Conservation (phyloP, 2,797 vertebrate species). For the Amblyraja radiata region DNA sequence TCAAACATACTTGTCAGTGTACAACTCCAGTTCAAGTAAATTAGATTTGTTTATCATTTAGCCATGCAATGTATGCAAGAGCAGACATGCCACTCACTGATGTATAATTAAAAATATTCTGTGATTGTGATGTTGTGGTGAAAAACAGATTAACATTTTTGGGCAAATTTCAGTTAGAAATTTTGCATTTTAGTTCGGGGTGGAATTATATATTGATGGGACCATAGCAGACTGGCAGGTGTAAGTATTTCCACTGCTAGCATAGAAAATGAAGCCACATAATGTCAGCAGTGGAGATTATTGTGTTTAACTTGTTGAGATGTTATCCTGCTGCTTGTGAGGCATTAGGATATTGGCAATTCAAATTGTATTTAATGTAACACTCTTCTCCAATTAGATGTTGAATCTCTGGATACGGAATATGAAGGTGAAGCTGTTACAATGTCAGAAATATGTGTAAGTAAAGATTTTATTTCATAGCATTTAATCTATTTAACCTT, state of each 20-base stretch:
- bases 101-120: background rate
- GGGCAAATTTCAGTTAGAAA: background rate
- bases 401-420: constrained; percentile 37
- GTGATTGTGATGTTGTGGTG: background rate
- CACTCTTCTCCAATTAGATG: constrained; percentile 18
- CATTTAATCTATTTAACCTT: background rate
- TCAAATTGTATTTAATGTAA: background rate
- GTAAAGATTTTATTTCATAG: constrained; percentile 32
- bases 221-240: background rate
- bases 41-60: background rate
- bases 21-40: background rate
- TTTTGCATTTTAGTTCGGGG: background rate
- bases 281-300: background rate
- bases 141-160: background rate
- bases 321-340: background rate
- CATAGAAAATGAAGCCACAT: background rate
- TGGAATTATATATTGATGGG: background rate
- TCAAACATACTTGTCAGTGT: background rate
- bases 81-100: background rate
- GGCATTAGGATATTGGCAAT: background rate
- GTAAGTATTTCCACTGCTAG: background rate
- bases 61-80: background rate
- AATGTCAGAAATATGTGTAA: constrained; percentile 39
- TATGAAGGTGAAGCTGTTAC: constrained; percentile 39
- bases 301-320: background rate